Base-by-base conservation (phyloP, 2,113 vertebrate genomes). In the Rana temporaria region DNA sequence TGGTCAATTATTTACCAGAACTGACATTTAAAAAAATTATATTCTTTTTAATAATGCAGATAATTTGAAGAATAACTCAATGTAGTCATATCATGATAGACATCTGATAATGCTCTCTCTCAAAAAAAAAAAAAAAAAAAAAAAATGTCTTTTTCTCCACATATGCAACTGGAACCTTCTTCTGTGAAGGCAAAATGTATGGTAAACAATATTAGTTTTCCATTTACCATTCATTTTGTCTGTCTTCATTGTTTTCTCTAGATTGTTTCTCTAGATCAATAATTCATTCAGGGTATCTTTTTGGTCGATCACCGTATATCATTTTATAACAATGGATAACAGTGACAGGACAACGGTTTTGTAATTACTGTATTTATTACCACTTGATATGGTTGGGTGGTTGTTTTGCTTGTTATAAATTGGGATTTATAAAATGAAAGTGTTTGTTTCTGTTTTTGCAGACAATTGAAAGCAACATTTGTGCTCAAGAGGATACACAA, bases 301-400 rank as follows among this genome's bases (percentile, higher is more conserved):
- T 18, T 53, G 42, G n/a, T 14, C 11, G 38, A 68, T 9, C 38
- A 69, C 14, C 14, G 67, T 53, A 15, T 53, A 70, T 70, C 14
- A 70, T 53, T 70, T 70, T 70, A 53, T 53, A 70, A 52, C 14
- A 70, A 24, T 7, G 19, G 68, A 53, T 53, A 26, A 70, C 53
- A 70, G 5, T 22, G 15, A 52, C 68, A 70, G 42, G 20, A 8
- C 68, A 8, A 16, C 18, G 42, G 68, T 52, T 20, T 70, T 17
- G 11, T 70, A 26, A 68, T 68, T 42, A 20, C 32, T 42, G 34
- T 5, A 22, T 48, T 22, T 63, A 63, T 69, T 69, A 69, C 22
- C n/a, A 48, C n/a, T 11, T 12, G 1, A 30, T 32, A 32, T 17
- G 24, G 30, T 15, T n/a, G 15, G n/a, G 34, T n/a, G 14, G 66